phyloP scores from a whole-genome alignment of 37 sponge, comb jelly and placozoan genomes.

The Ephydatia muelleri region DNA sequence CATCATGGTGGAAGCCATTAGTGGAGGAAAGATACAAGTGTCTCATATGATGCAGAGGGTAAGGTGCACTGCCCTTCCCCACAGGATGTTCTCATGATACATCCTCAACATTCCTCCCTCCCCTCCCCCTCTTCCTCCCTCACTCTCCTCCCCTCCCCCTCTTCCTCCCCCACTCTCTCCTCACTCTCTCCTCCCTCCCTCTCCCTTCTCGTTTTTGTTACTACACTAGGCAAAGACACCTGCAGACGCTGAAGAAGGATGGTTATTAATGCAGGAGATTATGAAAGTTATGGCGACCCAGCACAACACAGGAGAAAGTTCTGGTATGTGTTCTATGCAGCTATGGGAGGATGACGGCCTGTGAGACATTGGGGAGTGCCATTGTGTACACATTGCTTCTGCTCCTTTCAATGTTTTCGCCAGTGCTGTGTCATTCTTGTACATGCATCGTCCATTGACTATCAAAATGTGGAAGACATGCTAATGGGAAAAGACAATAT shows the following conservation, averaged over 20 bases:
- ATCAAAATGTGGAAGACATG: too few relatives aligned
- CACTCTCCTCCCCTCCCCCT: background rate
- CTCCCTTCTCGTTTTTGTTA: background rate
- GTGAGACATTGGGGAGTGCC: too few relatives aligned
- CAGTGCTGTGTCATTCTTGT: too few relatives aligned
- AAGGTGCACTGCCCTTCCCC: background rate
- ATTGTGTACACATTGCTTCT: too few relatives aligned
- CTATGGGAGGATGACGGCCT: too few relatives aligned
- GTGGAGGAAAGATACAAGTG: conserved; percentile 49
- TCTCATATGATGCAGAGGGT: conserved; percentile 50
- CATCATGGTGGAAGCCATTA: conserved; percentile 36
- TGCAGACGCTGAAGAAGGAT: conserved; percentile 64
- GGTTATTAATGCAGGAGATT: conserved; percentile 73
- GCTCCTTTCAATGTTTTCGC: too few relatives aligned
- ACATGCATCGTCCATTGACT: too few relatives aligned
- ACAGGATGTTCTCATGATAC: background rate
- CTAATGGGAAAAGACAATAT: too few relatives aligned
- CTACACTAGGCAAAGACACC: conserved; percentile 48
- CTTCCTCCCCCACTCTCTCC: background rate
- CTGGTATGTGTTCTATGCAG: background rate
- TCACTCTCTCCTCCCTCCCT: background rate
- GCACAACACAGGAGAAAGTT: conserved; percentile 18
- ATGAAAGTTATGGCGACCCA: conserved; percentile 29
- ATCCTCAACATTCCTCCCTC: background rate
- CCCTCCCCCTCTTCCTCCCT: background rate